Evolutionary conservation across 2,797 vertebrate genomes (phyloP), one percentile per base, ranked within the genome.

Genomic region (Galago senegalensis): DNA sequence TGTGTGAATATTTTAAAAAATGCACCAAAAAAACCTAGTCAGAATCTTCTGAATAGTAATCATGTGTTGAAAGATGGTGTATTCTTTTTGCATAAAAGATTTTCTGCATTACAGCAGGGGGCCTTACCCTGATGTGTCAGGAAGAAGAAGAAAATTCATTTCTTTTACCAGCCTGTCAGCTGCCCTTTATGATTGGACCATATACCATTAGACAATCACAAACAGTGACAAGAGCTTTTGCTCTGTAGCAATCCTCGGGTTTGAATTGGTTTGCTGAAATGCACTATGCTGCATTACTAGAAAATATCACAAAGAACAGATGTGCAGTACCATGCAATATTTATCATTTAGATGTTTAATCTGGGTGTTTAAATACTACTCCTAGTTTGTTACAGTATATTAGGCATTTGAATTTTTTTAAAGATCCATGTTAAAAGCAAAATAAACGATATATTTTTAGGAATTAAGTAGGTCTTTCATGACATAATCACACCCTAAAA

Each of bases 1-100:
- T 95, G 94, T 97, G 90, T 96, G 92, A 31, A n/a, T 94, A 80
- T 97, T 96, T 97, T 40, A 29, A 95, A 97, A 97, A 98, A 95
- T 90, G 87, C 81, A 93, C 94, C 86, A 73, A 84, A 87, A 96
- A 96, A 96, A 65, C 77, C 85, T 97, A 97, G 98, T 98, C 97
- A 97, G 97, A 93, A 97, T 90, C 93, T 97, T 96, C 98, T 98
- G 98, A 98, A 97, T 97, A 96, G 98, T 98, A 98, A 98, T 98
- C 98, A 98, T 95, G 92, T 13, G 3, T 97, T 98, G 97, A 89
- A 98, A 98, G 98, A 98, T 98, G 97, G 98, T 97, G 94, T 97
- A 98, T 98, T 98, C 97, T 98, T 98, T 98, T 98, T 99, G 98
- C 98, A 99, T 98, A 98, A 98, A 98, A 98, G 97, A 99, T 98